Evolutionary conservation across 2,113 vertebrate genomes (phyloP), one percentile per base, ranked within the genome.

Genomic region (Neolamprologus longior): DNA sequence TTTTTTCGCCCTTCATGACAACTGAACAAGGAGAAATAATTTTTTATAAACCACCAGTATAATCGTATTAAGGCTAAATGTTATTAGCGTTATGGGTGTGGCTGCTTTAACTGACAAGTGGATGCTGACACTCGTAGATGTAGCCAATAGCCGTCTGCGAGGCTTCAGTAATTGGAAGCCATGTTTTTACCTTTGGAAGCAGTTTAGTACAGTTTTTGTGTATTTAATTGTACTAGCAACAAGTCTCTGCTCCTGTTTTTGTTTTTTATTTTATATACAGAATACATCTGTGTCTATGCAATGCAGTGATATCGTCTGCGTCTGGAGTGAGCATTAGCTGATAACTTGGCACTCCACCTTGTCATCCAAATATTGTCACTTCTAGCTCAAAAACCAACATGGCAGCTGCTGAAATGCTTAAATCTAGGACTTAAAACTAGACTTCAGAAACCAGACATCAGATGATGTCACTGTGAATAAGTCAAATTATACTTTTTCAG

Each of bases 201-300:
- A 21, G 63, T 71, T 71, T 40, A 13, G n/a, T 68, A 40, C 11
- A 68, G 35, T 68, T 68, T 68, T 21, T 68, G 4, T 13, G 19
- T 7, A 37, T 68, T 71, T 40, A 40, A 71, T 14, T 24, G 3
- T 14, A 8, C 35, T 6, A 40, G 7, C 19, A 71, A 71, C 35
- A 40, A 0, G 2, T 71, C n/a, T 24, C 7, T 40, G 19, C 63
- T 40, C n/a, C 12, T 21, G n/a, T n/a, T 68, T 68, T 37, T 19
- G 0, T 5, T 31, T 61, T 24, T 7, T 40, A 0, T 68, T 68
- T 63, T 35, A 19, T 35, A 37, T 68, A 12, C 15, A 66, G 33
- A 37, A 68, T 13, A n/a, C n/a, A 21, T 37, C 33, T 0, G 7
- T 21, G 33, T 21, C 61, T 68, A 21, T 0, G 19, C 61, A 66